Evolutionary conservation across 2,797 vertebrate genomes (phyloP).

Genomic region (Pseudomugil gertrudae): DNA sequence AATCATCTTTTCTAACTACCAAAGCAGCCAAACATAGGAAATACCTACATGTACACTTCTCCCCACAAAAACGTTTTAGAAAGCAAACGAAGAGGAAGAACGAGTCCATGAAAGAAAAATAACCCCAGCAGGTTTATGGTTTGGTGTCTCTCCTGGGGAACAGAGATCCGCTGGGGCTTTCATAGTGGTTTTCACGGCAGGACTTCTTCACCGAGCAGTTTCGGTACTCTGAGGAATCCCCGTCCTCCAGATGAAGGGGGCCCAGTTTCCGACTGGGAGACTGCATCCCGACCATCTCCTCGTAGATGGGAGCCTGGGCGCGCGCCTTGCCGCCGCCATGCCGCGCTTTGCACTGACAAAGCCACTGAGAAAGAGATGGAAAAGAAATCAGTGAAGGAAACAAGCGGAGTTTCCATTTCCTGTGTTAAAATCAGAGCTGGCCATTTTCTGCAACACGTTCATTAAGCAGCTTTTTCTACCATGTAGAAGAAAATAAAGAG

Average conservation of each 20-base stretch:
- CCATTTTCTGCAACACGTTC: constrained; percentile 5
- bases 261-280: constrained; percentile 18
- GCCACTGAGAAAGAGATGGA: constrained; percentile 7
- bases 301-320: constrained; percentile 70
- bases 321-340: constrained; percentile 19
- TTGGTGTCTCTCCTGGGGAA: not conserved
- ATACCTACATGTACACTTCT: too few species aligned
- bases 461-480: not conserved
- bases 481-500: constrained; percentile 23
- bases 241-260: constrained; percentile 41
- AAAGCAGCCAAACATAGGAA: too few species aligned
- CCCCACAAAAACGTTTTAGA: too few species aligned
- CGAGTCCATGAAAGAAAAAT: too few species aligned
- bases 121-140: too few species aligned
- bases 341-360: constrained; percentile 56
- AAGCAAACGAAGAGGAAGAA: too few species aligned
- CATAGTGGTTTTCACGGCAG: constrained; percentile 69
- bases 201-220: constrained; percentile 46
- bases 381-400: constrained; percentile 53
- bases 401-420: constrained; percentile 39
- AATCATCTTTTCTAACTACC: too few species aligned
- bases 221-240: constrained; percentile 47
- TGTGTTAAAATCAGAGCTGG: constrained; percentile 57
- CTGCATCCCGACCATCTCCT: constrained; percentile 75
- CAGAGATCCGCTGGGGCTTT: constrained; percentile 40